phyloP scores from a whole-genome alignment of 2,888 invertebrate genomes.

The Cyclophora albipunctata region DNA sequence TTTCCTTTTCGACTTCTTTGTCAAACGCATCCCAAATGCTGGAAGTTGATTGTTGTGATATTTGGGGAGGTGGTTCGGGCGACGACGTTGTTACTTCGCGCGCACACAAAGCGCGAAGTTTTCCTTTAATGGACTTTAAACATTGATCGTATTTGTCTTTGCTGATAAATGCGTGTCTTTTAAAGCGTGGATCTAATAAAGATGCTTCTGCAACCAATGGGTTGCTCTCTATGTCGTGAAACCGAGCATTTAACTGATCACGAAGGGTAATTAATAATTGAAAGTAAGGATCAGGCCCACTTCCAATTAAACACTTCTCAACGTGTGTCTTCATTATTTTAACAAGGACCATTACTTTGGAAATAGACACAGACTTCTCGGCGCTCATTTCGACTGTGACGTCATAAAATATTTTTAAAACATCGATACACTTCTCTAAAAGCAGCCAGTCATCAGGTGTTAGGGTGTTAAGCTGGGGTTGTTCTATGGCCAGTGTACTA shows the following conservation, averaged over 20 bases:
- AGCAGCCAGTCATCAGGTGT: conserved; percentile 8
- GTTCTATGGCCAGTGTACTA: too few relatives aligned
- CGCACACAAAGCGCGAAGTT: conserved; percentile 5
- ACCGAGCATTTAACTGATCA: conserved; percentile 6
- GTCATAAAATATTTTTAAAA: conserved; percentile 11
- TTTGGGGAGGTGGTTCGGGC: neutral
- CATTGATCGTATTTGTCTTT: conserved; percentile 6
- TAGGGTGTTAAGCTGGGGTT: conserved; percentile 1
- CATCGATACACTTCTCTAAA: conserved; percentile 1
- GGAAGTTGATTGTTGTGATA: neutral
- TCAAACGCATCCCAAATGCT: conserved; percentile 13
- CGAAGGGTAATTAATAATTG: conserved; percentile 1
- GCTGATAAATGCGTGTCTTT: conserved; percentile 13
- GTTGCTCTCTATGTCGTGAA: conserved; percentile 9
- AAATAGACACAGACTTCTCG: conserved; percentile 11
- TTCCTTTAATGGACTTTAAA: conserved; percentile 5
- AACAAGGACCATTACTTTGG: conserved; percentile 7
- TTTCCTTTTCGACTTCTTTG: conserved; percentile 9
- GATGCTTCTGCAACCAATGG: conserved; percentile 5
- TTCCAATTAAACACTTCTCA: neutral
- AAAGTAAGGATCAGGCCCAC: neutral
- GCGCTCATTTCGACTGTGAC: conserved; percentile 12
- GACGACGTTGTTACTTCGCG: conserved; percentile 1
- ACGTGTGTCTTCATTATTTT: conserved; percentile 6
- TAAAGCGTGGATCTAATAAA: conserved; percentile 16